Percentiles rank a stretch among this genome's conserved stretches.
These are phyloP conservation scores for Drosophila trichaetosa DNA, from an alignment of 2,888 invertebrate species.

Conservation along the genomic window DNA sequence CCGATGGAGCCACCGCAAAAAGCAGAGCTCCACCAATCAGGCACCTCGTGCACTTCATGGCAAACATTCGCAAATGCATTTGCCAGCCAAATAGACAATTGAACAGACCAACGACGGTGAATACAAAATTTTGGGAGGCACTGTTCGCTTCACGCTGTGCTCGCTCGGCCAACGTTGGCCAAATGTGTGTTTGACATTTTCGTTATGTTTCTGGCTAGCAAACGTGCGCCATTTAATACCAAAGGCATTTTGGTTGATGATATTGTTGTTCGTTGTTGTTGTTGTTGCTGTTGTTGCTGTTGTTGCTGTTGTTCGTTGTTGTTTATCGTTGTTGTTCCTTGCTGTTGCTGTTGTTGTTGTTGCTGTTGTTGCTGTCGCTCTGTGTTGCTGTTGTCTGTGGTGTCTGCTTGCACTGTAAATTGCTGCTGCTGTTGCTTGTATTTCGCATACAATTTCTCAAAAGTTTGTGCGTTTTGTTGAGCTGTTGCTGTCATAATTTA, in stretches of 20 bases:
- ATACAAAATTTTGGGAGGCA: constrained; percentile 36
- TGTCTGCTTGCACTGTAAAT: constrained; percentile 42
- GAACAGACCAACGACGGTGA: constrained; percentile 4
- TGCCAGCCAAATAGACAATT: constrained; percentile 12
- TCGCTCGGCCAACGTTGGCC: constrained; percentile 57
- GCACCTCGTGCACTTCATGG: constrained; percentile 23
- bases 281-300: constrained; percentile 14
- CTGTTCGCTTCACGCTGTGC: constrained; percentile 61
- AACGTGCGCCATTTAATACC: constrained; percentile 71
- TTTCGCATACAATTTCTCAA: constrained; percentile 74
- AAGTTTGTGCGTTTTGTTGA: constrained; percentile 66
- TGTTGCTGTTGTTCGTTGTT: constrained; percentile 26
- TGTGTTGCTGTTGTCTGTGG: constrained; percentile 32
- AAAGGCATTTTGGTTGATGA: constrained; percentile 36
- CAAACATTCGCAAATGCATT: constrained; percentile 43
- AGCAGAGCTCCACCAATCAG: constrained; percentile 8
- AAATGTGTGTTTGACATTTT: constrained; percentile 79
- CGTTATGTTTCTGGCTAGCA: constrained; percentile 67
- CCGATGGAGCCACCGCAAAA: neutral
- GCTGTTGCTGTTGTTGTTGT: constrained; percentile 6
- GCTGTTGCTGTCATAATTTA: constrained; percentile 57
- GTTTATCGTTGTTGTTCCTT: constrained; percentile 1
- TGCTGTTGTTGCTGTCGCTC: constrained; percentile 20
- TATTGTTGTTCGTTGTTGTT: constrained; percentile 25
- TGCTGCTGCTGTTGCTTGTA: constrained; percentile 53